A percentile compares a stretch with the other conserved stretches of the same genome.
phyloP scores from a whole-genome alignment of 2,797 vertebrate genomes.

The Rallus crepitans region DNA sequence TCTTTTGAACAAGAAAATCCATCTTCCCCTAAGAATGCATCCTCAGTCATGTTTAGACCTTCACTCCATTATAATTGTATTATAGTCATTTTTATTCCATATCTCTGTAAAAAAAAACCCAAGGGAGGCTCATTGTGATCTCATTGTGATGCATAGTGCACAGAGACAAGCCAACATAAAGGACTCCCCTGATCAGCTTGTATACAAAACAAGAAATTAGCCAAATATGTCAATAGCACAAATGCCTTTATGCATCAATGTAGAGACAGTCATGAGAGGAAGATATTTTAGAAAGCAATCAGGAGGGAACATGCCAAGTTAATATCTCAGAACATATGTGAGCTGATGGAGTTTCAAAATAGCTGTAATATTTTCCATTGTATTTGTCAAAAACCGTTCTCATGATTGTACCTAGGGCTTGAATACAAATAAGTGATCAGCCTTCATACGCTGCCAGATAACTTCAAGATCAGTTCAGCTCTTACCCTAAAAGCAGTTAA shows the following conservation, averaged over 20 bases:
- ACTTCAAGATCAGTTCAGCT: neutral
- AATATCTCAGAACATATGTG: conserved; percentile 54
- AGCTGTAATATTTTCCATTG: conserved; percentile 58
- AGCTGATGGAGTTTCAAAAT: conserved; percentile 43
- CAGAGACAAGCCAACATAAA: neutral
- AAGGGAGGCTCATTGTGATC: neutral
- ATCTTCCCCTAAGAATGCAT: neutral
- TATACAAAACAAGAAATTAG: neutral
- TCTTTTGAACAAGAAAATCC: neutral
- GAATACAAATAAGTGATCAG: conserved; percentile 31
- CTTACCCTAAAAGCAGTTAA: conserved; percentile 26
- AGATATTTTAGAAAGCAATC: neutral
- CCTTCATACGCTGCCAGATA: conserved; percentile 44
- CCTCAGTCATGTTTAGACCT: neutral
- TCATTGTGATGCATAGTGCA: neutral
- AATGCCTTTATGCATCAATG: neutral
- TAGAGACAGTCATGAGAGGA: neutral
- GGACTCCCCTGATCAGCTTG: neutral
- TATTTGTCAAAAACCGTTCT: conserved; percentile 31
- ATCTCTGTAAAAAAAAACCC: neutral
- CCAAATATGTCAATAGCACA: neutral
- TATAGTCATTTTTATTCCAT: neutral
- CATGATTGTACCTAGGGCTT: conserved; percentile 1
- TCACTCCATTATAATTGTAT: neutral
- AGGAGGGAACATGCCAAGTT: conserved; percentile 5